Base-by-base conservation (phyloP, 2,797 vertebrate species). In the Melanotaenia boesemani region DNA sequence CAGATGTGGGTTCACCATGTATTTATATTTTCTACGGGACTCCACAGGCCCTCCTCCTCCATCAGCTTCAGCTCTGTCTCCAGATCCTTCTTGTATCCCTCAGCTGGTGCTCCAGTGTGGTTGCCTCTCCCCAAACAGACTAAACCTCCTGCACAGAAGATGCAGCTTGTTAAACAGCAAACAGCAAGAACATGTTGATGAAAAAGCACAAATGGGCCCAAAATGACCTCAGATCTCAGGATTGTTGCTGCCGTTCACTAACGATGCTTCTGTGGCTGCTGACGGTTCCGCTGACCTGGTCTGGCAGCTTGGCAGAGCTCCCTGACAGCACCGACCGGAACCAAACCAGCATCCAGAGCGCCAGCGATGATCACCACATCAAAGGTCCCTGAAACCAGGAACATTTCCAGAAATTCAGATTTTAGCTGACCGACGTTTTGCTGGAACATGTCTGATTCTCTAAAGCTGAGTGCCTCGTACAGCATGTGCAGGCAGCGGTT, bases 261-360 rank as follows among this genome's bases (percentile, higher is more conserved):
- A n/a, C n/a, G n/a, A n/a, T n/a, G n/a, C n/a, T n/a, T n/a, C n/a
- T n/a, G n/a, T n/a, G n/a, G n/a, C n/a, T n/a, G n/a, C n/a, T n/a
- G n/a, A n/a, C n/a, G n/a, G n/a, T n/a, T n/a, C n/a, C n/a, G n/a
- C 6, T 61, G 39, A 80, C 83, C 83, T 77, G 83, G 77, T 70
- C 68, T 83, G 28, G 78, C 50, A 0, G 80, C 70, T 0, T 0
- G 0, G 12, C 64, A 79, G 55, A 87, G 66, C 48, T 87, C 76
- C 37, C 83, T 77, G 61, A 85, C 32, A 18, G 63, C 62, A 0
- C 75, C 73, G 70, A 83, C 50, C 0, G 83, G 80, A 6, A 10
- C 56, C 15, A 72, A 78, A 2, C 74, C 80, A 28, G 6, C 13
- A 22, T 24, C 32, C 7, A 88, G 7, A 22, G 24, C 81, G 0